phyloP scores from a whole-genome alignment of 2,797 vertebrate species.

The Rhynchotus rufescens region DNA sequence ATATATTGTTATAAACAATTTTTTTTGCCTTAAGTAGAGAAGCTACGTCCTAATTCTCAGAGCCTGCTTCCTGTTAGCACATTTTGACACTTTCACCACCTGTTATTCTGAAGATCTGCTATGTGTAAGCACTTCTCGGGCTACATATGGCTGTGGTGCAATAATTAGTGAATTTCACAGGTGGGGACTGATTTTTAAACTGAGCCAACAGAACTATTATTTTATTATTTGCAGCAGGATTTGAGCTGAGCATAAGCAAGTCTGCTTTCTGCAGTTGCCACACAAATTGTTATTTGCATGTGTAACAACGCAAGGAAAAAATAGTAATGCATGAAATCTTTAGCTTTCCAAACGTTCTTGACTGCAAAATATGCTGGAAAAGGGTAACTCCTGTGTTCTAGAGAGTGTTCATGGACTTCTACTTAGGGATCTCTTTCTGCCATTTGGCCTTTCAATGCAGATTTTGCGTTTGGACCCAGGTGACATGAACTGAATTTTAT shows the following conservation, averaged over 20 bases:
- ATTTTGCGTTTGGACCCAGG: neutral
- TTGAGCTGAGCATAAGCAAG: neutral
- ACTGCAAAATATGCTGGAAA: neutral
- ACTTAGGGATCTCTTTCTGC: neutral
- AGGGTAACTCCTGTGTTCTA: neutral
- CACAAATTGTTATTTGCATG: neutral
- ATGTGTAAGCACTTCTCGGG: neutral
- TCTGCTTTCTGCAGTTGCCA: neutral
- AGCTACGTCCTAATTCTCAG: neutral
- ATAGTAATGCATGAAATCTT: neutral
- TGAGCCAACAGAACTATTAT: neutral
- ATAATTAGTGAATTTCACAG: neutral
- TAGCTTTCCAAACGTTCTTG: neutral
- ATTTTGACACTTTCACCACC: rapidly evolving
- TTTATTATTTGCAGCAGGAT: neutral
- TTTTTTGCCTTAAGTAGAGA: neutral
- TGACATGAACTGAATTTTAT: neutral
- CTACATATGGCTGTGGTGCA: neutral
- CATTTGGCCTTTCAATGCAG: neutral
- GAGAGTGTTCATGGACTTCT: neutral
- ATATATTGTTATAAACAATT: neutral
- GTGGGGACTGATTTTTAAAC: neutral
- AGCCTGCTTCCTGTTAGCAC: neutral
- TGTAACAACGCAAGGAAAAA: neutral
- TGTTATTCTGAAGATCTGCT: neutral